Evolutionary conservation across 2,113 vertebrate species (phyloP).

Genomic region (Bubalus kerabau): DNA sequence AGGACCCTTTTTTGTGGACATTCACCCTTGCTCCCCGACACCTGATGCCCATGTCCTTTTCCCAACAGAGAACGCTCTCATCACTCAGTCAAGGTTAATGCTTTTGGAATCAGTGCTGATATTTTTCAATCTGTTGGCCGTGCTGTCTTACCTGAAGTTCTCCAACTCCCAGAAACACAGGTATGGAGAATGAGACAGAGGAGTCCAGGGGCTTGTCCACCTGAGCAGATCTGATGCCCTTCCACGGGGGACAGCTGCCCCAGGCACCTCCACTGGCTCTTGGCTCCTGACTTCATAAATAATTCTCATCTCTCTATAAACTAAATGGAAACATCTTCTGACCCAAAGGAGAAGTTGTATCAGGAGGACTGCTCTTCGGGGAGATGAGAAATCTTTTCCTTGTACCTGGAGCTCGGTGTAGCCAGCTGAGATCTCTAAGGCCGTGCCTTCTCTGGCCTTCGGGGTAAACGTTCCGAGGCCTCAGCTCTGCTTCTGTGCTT

Average conservation of each 20-base stretch:
- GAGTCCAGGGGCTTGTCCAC: neutral
- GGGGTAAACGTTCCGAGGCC: rapidly evolving
- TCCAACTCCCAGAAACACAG: slow-evolving; percentile 81
- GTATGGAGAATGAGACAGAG: slow-evolving; percentile 70
- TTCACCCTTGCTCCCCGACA: rapidly evolving
- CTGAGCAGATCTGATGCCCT: neutral
- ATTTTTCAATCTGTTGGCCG: slow-evolving; percentile 90
- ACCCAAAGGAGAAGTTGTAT: neutral
- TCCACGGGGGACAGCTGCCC: neutral
- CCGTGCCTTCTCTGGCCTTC: rapidly evolving
- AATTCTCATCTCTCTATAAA: neutral
- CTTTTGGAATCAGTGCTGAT: slow-evolving; percentile 92
- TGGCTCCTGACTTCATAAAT: neutral
- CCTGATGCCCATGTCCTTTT: rapidly evolving
- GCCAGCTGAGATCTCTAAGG: neutral
- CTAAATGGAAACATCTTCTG: neutral
- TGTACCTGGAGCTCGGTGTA: rapidly evolving
- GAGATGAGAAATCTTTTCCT: neutral
- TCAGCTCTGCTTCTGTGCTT: neutral
- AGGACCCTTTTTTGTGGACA: neutral
- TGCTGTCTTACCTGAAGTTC: slow-evolving; percentile 92
- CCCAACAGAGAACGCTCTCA: slow-evolving; percentile 89
- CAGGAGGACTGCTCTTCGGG: neutral
- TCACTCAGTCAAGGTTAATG: slow-evolving; percentile 95
- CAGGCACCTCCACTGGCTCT: neutral